These are phyloP conservation scores for Mus pahari DNA, from an alignment of 2,113 vertebrate genomes.

Conservation along the genomic window DNA sequence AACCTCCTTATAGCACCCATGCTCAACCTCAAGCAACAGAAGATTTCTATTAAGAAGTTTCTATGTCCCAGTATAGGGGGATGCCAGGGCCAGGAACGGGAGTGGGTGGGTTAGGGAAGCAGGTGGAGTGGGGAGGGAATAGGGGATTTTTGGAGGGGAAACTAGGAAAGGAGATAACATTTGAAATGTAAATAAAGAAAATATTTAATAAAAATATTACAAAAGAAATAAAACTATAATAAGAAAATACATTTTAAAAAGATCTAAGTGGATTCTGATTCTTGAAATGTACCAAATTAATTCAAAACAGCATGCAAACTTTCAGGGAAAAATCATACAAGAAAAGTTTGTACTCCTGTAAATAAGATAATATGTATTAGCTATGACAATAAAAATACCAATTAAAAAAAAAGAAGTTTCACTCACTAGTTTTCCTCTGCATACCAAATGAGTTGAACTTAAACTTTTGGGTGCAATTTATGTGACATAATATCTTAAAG, in stretches of 20 bases:
- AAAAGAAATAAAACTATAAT: not conserved
- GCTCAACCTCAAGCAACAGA: not conserved
- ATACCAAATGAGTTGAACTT: not conserved
- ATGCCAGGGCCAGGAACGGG: no score
- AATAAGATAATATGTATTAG: not conserved
- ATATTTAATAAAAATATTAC: no score
- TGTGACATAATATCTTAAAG: not conserved
- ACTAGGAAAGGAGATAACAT: no score
- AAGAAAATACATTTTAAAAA: not conserved
- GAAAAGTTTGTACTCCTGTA: not conserved
- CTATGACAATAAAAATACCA: not conserved
- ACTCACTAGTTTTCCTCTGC: not conserved
- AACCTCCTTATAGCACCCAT: not conserved
- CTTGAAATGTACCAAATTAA: not conserved
- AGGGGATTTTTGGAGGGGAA: no score
- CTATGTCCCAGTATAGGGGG: no score
- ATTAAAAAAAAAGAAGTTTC: not conserved
- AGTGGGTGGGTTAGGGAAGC: no score
- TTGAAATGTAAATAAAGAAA: no score
- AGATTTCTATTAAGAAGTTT: not conserved
- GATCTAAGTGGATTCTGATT: not conserved
- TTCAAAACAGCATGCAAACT: not conserved
- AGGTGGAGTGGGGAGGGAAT: no score
- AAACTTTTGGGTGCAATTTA: not conserved
- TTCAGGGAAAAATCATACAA: not conserved